Evolutionary conservation across 2,888 invertebrate species (phyloP), one percentile per base, ranked within the genome.

Genomic region (Coremacera marginata): DNA sequence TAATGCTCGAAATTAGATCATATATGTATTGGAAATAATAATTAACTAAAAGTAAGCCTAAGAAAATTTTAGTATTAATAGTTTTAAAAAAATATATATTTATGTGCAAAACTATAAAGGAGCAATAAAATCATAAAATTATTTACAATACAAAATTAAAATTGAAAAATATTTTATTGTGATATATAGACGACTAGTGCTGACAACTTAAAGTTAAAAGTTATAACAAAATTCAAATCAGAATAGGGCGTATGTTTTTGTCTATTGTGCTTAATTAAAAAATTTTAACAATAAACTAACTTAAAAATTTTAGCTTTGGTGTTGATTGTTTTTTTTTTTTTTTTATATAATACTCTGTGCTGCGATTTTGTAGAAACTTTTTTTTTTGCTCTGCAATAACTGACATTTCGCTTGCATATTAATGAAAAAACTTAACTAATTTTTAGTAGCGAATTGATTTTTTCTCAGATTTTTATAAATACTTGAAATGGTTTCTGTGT

Each of bases 131-230:
- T n/a, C n/a, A 44, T n/a, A 9, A 19, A 19, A 34, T 55, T 19
- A 51, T 22, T 70, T 31, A 27, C 52, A 11, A 5, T 31, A 4
- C 5, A 51, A 55, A 70, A 70, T 49, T 16, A 37, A 55, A 44
- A 60, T n/a, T 3, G 19, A 57, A 31, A 52, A 31, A 55, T n/a
- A 70, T 84, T 11, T 22, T 22, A 71, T 34, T 44, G 57, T 71
- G 57, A 37, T 27, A 25, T 37, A 57, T 19, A 34, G 44, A 71
- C 22, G 84, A 84, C 84, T 84, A 84, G 85, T 85, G 85, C 83
- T 79, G 75, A 70, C 60, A 68, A 70, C 49, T 76, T 62, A 70
- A 55, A 11, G 49, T 70, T 70, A 75, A 70, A 57, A 52, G n/a
- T 34, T 16, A 75, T 11, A 70, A 71, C 67, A 5, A 75, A 76